phyloP scores from a whole-genome alignment of 2,888 invertebrate genomes.

The Ormyrus pomaceus region DNA sequence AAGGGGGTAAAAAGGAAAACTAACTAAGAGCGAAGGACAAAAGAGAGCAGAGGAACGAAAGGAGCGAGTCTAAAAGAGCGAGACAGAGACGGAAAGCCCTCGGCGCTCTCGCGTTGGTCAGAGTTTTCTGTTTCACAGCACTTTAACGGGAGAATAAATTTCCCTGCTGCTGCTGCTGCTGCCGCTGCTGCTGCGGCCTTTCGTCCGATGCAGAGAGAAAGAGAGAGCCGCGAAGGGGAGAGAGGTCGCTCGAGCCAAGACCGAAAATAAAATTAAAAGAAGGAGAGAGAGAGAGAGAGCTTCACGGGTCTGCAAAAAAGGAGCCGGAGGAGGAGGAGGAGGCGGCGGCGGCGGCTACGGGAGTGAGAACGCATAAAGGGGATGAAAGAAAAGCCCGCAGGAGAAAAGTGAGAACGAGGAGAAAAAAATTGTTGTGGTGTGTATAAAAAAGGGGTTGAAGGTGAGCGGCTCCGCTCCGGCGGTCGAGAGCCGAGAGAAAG shows the following conservation, averaged over 20 bases:
- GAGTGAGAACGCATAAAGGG: conserved; percentile 57
- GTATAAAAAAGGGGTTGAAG: conserved; percentile 41
- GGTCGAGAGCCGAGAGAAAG: too few species aligned
- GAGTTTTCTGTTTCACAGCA: conserved; percentile 68
- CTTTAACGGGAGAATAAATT: conserved; percentile 71
- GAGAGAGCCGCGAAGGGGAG: neutral
- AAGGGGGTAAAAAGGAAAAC: conserved; percentile 48
- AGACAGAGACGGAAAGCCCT: neutral
- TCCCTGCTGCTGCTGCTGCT: conserved; percentile 52
- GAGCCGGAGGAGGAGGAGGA: conserved; percentile 43
- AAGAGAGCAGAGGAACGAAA: conserved; percentile 43
- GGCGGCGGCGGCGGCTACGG: conserved; percentile 34
- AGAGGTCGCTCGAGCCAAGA: conserved; percentile 28
- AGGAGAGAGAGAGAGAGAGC: conserved; percentile 24
- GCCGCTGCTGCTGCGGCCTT: conserved; percentile 61
- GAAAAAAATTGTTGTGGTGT: conserved; percentile 54
- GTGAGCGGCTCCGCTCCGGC: neutral
- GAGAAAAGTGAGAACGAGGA: conserved; percentile 52
- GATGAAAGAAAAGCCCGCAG: conserved; percentile 57
- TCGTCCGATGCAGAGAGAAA: conserved; percentile 58
- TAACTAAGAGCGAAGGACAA: conserved; percentile 50
- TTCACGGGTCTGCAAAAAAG: conserved; percentile 21
- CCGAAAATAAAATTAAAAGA: conserved; percentile 57
- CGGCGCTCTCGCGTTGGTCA: conserved; percentile 55
- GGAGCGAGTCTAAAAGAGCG: conserved; percentile 40